Conservation (phyloP, 2,113 vertebrate species). For the Hyperopisus bebe region DNA sequence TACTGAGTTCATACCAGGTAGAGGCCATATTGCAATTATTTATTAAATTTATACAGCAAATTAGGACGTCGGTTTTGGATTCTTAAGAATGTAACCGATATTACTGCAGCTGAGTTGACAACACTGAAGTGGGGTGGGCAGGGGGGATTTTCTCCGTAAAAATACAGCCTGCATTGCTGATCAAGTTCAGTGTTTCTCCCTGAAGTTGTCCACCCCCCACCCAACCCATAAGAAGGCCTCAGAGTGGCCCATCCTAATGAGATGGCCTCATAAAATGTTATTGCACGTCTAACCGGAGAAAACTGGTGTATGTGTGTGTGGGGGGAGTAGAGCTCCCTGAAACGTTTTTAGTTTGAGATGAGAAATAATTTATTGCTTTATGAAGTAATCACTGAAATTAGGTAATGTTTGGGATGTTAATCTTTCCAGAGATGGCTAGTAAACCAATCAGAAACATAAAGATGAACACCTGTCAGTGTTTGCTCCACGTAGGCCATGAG, state of each 20-base stretch:
- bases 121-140: background rate
- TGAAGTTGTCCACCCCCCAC: background rate
- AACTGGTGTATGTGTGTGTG: background rate
- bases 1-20: background rate
- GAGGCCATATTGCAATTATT: background rate
- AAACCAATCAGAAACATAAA: slow-evolving; percentile 34
- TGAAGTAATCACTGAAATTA: background rate
- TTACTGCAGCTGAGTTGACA: no score
- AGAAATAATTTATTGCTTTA: background rate
- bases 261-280: background rate
- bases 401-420: slow-evolving; percentile 23
- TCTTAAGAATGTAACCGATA: background rate
- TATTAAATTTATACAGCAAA: background rate
- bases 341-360: background rate
- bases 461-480: slow-evolving; percentile 1
- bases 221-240: background rate
- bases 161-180: background rate
- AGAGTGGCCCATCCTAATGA: background rate
- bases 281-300: background rate
- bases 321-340: background rate
- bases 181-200: background rate
- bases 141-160: background rate
- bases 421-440: slow-evolving; percentile 43
- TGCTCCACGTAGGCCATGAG: background rate
- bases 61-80: background rate